A percentile compares a stretch with the other conserved stretches of the same genome.
Conservation (phyloP, 2,888 invertebrate species). For the Heliconius ethilla region DNA sequence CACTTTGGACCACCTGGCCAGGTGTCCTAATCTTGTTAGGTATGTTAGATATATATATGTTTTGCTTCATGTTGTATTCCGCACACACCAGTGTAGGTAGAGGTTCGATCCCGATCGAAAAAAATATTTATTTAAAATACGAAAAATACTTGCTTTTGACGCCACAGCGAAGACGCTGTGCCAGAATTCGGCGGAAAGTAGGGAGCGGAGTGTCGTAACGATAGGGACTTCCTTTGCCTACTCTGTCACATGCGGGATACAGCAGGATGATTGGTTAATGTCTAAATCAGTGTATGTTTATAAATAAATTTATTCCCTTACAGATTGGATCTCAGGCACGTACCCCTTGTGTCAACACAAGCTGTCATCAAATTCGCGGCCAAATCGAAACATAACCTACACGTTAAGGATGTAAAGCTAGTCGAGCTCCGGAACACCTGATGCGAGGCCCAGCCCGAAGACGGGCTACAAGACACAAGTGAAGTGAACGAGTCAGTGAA, state of each 20-base stretch:
- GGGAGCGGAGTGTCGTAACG: too few relatives aligned
- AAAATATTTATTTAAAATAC: too few relatives aligned
- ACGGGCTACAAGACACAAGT: conserved; percentile 36
- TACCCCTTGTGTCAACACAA: conserved; percentile 90
- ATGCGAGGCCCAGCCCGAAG: conserved; percentile 55
- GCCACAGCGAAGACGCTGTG: too few relatives aligned
- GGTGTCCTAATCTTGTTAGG: conserved; percentile 86
- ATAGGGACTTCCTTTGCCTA: too few relatives aligned
- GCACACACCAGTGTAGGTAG: too few relatives aligned
- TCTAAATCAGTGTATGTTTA: too few relatives aligned
- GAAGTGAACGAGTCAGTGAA: conserved; percentile 36
- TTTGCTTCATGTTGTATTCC: too few relatives aligned
- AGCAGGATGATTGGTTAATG: too few relatives aligned
- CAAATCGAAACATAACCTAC: conserved; percentile 89
- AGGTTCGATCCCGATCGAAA: too few relatives aligned
- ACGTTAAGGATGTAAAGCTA: conserved; percentile 89
- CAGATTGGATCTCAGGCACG: conserved; percentile 89
- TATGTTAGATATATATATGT: conserved; percentile 40
- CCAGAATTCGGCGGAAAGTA: too few relatives aligned
- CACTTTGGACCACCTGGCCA: conserved; percentile 89
- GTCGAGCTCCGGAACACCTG: conserved; percentile 84
- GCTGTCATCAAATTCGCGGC: conserved; percentile 92
- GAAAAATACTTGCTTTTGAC: too few relatives aligned
- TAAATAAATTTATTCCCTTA: background rate
- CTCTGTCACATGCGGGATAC: too few relatives aligned